Conservation (phyloP, 2,113 vertebrate genomes). For the Larimichthys crocea region DNA sequence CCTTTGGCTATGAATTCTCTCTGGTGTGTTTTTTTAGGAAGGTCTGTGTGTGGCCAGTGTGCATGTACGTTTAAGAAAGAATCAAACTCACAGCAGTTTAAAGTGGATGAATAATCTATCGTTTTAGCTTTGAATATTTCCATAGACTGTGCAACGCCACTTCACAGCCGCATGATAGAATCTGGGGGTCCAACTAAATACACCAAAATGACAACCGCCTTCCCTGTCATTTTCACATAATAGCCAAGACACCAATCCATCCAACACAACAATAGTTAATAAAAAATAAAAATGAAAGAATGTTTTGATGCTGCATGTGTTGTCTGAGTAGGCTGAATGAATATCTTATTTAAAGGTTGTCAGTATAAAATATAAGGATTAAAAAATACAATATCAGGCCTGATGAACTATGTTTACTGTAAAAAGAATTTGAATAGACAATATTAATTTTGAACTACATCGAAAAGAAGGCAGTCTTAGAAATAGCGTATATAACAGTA, state of each 20-base stretch:
- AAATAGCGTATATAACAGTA: constrained; percentile 29
- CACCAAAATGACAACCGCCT: no score
- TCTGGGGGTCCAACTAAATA: not conserved
- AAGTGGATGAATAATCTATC: not conserved
- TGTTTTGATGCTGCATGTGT: not conserved
- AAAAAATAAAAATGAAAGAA: not conserved
- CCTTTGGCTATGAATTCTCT: constrained; percentile 10
- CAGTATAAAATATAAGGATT: not conserved
- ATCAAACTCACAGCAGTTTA: not conserved
- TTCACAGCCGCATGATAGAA: not conserved
- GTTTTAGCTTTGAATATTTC: not conserved
- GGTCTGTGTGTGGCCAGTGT: constrained; percentile 9
- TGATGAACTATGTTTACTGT: not conserved
- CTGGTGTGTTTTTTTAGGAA: not conserved
- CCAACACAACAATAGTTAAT: not conserved
- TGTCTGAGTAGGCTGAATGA: no score
- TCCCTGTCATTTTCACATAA: no score
- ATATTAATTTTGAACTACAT: not conserved
- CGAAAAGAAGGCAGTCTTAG: not conserved
- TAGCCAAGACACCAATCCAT: not conserved
- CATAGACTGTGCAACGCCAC: not conserved
- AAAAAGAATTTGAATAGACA: not conserved
- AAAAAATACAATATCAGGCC: not conserved
- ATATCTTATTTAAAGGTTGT: not conserved
- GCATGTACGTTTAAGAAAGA: not conserved